Evolutionary conservation across 2,797 vertebrate genomes (phyloP).

Genomic region (Masticophis lateralis): DNA sequence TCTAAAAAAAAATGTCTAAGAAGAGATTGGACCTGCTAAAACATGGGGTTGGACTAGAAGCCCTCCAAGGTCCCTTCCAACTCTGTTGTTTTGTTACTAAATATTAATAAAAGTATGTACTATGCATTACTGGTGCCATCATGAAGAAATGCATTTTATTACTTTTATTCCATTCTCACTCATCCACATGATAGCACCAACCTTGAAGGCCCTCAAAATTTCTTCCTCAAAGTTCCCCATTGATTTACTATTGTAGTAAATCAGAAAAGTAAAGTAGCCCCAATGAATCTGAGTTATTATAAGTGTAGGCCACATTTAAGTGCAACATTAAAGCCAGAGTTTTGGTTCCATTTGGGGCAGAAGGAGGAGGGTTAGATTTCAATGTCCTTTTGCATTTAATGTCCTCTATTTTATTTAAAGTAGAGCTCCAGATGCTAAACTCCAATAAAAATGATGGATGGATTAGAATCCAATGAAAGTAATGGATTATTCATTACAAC

Average conservation of each 20-base stretch:
- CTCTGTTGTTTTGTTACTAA: background rate
- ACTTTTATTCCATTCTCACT: constrained; percentile 19
- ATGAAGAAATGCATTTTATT: constrained; percentile 36
- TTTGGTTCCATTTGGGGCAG: background rate
- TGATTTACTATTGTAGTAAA: background rate
- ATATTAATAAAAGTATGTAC: constrained; percentile 5
- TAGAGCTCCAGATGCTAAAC: background rate
- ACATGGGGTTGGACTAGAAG: background rate
- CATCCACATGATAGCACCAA: background rate
- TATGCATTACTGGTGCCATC: constrained; percentile 29
- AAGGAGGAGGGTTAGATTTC: background rate
- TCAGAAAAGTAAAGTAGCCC: constrained; percentile 1
- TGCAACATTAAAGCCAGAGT: background rate
- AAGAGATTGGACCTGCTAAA: background rate
- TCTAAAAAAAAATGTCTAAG: background rate
- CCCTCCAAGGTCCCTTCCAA: background rate
- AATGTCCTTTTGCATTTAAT: background rate
- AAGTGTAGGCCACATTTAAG: background rate
- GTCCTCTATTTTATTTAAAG: background rate
- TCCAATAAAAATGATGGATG: background rate
- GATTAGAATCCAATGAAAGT: background rate
- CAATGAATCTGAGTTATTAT: background rate
- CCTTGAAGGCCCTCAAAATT: background rate
- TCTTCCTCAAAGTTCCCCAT: constrained; percentile 6
- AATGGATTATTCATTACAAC: background rate